Conservation (phyloP, 2,888 invertebrate genomes). For the Agrotis clavis region DNA sequence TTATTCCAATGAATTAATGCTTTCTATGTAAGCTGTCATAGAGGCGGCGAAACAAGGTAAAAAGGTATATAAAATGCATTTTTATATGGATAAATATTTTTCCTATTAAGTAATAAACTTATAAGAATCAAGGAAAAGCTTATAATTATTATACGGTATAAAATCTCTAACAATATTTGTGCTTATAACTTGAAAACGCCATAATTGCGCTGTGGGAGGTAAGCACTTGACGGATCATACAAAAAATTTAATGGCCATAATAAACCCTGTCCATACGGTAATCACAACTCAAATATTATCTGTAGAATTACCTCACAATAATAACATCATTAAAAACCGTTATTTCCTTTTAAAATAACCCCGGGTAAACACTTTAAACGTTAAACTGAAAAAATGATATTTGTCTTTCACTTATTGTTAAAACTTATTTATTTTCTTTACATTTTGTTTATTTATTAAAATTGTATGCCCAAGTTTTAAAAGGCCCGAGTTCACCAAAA, state of each 20-base stretch:
- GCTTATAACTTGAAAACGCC: not conserved
- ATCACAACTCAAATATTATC: slow-evolving; percentile 54
- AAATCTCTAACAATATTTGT: not conserved
- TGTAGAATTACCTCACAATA: slow-evolving; percentile 42
- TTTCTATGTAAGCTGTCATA: not conserved
- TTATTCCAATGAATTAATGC: no score
- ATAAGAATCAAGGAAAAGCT: slow-evolving; percentile 15
- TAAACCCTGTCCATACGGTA: slow-evolving; percentile 19
- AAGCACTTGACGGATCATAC: slow-evolving; percentile 38
- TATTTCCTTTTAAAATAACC: slow-evolving; percentile 44
- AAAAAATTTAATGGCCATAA: slow-evolving; percentile 34
- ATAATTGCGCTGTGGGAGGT: slow-evolving; percentile 29
- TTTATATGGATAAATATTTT: slow-evolving; percentile 7
- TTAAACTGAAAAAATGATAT: slow-evolving; percentile 24
- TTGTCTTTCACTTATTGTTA: slow-evolving; percentile 26
- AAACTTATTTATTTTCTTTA: slow-evolving; percentile 22
- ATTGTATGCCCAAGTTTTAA: slow-evolving; percentile 8
- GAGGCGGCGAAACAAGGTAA: not conserved
- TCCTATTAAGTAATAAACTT: not conserved
- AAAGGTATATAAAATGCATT: not conserved
- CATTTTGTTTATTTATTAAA: slow-evolving; percentile 19
- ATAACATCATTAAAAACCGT: slow-evolving; percentile 54
- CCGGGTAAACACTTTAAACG: slow-evolving; percentile 25
- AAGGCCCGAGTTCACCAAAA: not conserved
- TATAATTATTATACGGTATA: not conserved